phyloP scores from a whole-genome alignment of 1,140 invertebrate species.

The Lucilia sericata region DNA sequence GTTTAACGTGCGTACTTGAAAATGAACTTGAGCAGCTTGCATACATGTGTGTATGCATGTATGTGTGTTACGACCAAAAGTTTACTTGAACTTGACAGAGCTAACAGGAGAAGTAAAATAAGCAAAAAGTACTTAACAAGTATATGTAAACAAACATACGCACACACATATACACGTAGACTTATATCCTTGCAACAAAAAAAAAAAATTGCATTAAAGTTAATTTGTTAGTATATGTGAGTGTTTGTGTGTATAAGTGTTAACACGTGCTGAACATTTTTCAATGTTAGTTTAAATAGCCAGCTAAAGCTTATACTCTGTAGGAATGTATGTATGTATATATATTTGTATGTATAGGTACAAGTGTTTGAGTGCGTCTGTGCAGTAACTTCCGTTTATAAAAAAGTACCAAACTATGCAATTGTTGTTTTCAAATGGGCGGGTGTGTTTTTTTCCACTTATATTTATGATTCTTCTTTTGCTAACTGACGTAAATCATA shows the following conservation, averaged over 20 bases:
- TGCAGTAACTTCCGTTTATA: slow-evolving; percentile 28
- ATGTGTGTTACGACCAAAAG: neutral
- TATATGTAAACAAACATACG: neutral
- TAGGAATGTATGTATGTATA: neutral
- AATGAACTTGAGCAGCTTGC: neutral
- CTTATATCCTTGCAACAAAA: no score
- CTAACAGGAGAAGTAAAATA: neutral
- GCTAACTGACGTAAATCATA: slow-evolving; percentile 28
- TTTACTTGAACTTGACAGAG: slow-evolving; percentile 34
- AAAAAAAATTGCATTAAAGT: no score
- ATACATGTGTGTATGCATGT: neutral
- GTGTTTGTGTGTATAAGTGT: neutral
- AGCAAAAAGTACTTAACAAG: neutral
- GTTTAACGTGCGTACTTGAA: slow-evolving; percentile 30
- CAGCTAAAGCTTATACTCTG: neutral
- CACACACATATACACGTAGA: neutral
- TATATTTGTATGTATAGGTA: neutral
- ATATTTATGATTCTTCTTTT: neutral
- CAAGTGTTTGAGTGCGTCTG: slow-evolving; percentile 18
- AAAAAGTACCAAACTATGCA: neutral
- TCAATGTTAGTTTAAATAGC: neutral
- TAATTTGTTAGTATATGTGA: neutral
- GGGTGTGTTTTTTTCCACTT: neutral
- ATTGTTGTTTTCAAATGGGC: slow-evolving; percentile 2
- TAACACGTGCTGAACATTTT: slow-evolving; percentile 12